Percentiles rank a stretch among this genome's conserved stretches.
Conservation (phyloP, 2,797 vertebrate genomes). For the Perodicticus potto region DNA sequence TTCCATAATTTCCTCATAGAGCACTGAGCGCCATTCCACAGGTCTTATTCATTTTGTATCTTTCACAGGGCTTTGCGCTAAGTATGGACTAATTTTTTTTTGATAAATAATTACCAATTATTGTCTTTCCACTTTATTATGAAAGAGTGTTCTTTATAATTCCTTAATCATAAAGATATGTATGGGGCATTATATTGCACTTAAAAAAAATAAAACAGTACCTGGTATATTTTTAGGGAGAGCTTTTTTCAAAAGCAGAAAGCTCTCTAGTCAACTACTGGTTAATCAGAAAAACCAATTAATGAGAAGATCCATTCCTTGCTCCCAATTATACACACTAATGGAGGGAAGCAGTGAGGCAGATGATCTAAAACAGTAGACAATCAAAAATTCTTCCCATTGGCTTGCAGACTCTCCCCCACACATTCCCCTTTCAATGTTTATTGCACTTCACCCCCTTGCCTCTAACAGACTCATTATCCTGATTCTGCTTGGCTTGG, state of each 20-base stretch:
- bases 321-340: constrained; percentile 75
- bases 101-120: not conserved
- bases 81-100: not conserved
- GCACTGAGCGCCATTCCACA: not conserved
- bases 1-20: not conserved
- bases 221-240: not conserved
- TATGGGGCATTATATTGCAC: not conserved
- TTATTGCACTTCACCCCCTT: not conserved
- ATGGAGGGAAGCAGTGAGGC: constrained; percentile 67
- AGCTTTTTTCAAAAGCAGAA: not conserved
- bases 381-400: constrained; percentile 68
- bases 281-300: constrained; percentile 77
- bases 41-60: not conserved
- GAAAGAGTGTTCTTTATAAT: not conserved
- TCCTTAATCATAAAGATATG: constrained; percentile 17
- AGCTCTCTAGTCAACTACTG: constrained; percentile 53
- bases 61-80: not conserved
- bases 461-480: constrained; percentile 51
- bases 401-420: not conserved
- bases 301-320: constrained; percentile 71
- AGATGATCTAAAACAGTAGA: constrained; percentile 70
- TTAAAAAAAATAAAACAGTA: constrained; percentile 54
- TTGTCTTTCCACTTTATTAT: not conserved
- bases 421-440: not conserved
- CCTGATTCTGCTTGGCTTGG: not conserved